Base-by-base conservation (phyloP, 1,140 invertebrate genomes). In the Saxidomus purpurata region DNA sequence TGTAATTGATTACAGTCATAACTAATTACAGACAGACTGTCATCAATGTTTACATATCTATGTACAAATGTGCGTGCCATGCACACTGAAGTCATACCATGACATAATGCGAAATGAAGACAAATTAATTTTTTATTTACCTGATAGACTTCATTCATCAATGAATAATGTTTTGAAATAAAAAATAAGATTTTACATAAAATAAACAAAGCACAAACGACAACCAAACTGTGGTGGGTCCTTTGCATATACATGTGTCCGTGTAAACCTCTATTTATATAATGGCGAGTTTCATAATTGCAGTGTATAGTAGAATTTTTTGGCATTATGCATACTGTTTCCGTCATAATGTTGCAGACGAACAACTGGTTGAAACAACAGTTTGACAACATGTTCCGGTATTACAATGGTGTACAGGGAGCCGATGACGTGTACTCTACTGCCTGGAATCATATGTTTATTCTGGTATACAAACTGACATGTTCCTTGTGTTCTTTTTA, bases 331-430 rank as follows among this genome's bases (percentile, higher is more conserved):
- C n/a, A n/a, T n/a, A n/a, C n/a, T n/a, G n/a, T n/a, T n/a, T n/a
- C n/a, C n/a, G n/a, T n/a, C n/a, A n/a, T n/a, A n/a, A n/a, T n/a
- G 2, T 71, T 88, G 0, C 86, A 88, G 86, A 88, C 86, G 22
- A 61, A 88, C 47, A 69, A 61, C 25, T 63, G 74, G 86, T 81
- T 88, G n/a, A 77, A 69, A 36, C 31, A 80, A 22, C 76, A 88
- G 77, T 80, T 88, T 38, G 43, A 81, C 31, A 80, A 88, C 22
- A 8, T 88, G 43, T 79, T 88, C 38, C 86, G 76, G 31, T 63
- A 28, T 34, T 88, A 88, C 55, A 80, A 80, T 38, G 86, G 86
- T 36, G 38, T 74, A 31, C 83, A 85, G 22, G 77, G 76, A 31
- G 77, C 76, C 4, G 43, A 55, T 28, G 86, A 80, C 25, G 55